Evolutionary conservation across 2,888 invertebrate genomes (phyloP).

Genomic region (Salticus scenicus): DNA sequence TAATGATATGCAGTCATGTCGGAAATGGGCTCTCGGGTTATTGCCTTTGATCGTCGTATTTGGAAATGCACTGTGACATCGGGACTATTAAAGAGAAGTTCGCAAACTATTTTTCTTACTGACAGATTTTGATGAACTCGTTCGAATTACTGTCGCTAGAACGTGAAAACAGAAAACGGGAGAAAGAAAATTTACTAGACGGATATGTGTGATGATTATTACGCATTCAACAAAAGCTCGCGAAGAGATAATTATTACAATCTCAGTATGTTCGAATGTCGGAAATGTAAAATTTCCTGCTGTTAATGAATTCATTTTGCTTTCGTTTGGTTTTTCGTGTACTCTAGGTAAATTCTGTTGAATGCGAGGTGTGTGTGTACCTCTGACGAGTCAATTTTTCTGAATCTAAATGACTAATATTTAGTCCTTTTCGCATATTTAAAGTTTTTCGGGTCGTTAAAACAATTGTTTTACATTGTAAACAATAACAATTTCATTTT

Average conservation of each 20-base stretch:
- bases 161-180: constrained; percentile 1
- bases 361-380: too few species aligned
- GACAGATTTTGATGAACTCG: constrained; percentile 9
- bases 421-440: too few species aligned
- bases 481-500: too few species aligned
- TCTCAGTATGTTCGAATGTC: neutral
- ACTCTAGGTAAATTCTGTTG: too few species aligned
- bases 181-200: neutral
- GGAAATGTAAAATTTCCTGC: neutral
- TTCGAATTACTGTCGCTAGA: neutral
- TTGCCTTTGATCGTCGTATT: constrained; percentile 8
- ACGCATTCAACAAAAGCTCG: neutral
- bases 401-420: too few species aligned
- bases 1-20: constrained; percentile 19
- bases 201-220: neutral
- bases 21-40: constrained; percentile 14
- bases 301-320: neutral
- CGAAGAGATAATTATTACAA: neutral
- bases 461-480: too few species aligned
- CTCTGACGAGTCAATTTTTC: too few species aligned
- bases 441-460: too few species aligned
- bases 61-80: neutral
- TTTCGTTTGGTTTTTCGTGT: neutral
- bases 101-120: constrained; percentile 9
- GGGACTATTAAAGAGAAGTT: constrained; percentile 3